Evolutionary conservation across 1,140 invertebrate genomes (phyloP).

Genomic region (Cherax destructor): DNA sequence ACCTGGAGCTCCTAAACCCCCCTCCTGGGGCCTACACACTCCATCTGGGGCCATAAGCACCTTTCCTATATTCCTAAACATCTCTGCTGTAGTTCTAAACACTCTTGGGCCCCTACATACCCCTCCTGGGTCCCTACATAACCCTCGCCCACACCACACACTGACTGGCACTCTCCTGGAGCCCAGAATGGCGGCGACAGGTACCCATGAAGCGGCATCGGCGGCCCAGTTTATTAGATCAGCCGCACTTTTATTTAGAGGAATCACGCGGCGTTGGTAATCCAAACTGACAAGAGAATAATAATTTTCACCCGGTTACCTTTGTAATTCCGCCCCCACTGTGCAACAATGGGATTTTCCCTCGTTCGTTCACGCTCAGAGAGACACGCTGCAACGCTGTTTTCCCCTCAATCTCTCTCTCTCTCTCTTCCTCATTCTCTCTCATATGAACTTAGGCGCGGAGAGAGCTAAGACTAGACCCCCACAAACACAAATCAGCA

Average conservation of each 20-base stretch:
- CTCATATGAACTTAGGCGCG: neutral
- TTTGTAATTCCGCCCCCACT: slow-evolving; percentile 28
- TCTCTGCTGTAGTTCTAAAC: too few species aligned
- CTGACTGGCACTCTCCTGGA: neutral
- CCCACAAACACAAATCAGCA: too few species aligned
- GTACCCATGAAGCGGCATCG: slow-evolving; percentile 19
- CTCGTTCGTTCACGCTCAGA: too few species aligned
- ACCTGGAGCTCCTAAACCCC: too few species aligned
- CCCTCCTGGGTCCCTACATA: too few species aligned
- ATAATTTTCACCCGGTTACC: slow-evolving; percentile 46
- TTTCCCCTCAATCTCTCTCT: slow-evolving; percentile 4
- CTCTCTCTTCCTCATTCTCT: neutral
- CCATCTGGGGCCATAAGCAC: too few species aligned
- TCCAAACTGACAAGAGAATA: slow-evolving; percentile 51
- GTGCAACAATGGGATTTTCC: slow-evolving; percentile 8
- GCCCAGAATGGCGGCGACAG: slow-evolving; percentile 28
- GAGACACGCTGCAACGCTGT: neutral
- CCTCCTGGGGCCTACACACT: too few species aligned
- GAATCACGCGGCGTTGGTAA: slow-evolving; percentile 49
- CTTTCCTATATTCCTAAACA: too few species aligned
- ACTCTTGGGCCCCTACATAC: too few species aligned
- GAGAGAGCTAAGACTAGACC: too few species aligned
- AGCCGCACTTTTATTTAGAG: slow-evolving; percentile 42
- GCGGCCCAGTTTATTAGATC: slow-evolving; percentile 38
- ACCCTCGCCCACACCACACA: neutral